phyloP scores from a whole-genome alignment of 2,888 invertebrate genomes.

The Drosophila picticornis region DNA sequence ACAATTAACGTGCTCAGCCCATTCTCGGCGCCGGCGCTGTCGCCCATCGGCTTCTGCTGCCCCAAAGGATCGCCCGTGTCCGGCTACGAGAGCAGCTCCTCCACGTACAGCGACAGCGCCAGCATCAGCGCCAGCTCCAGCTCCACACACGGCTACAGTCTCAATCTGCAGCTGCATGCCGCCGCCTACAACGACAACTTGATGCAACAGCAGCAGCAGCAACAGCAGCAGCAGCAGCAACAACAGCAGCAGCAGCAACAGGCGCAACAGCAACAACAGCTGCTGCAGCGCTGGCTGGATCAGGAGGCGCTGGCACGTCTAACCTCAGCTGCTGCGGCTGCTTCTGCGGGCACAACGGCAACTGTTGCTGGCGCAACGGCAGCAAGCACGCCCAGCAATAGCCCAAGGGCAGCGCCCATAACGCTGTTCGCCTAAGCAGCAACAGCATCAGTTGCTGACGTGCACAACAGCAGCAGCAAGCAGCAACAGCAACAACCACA shows the following conservation, averaged over 20 bases:
- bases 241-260: slow-evolving; percentile 39
- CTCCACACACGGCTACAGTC: slow-evolving; percentile 83
- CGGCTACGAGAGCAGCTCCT: slow-evolving; percentile 85
- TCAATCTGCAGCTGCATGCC: slow-evolving; percentile 87
- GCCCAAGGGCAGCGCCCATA: slow-evolving; percentile 53
- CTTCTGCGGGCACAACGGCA: slow-evolving; percentile 36
- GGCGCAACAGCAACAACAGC: slow-evolving; percentile 50
- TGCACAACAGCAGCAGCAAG: not conserved
- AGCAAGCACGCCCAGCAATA: slow-evolving; percentile 41
- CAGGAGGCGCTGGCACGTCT: slow-evolving; percentile 83
- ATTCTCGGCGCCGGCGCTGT: slow-evolving; percentile 72
- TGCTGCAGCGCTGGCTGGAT: slow-evolving; percentile 86
- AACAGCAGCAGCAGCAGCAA: slow-evolving; percentile 72
- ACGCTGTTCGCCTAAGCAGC: slow-evolving; percentile 62
- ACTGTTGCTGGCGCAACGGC: slow-evolving; percentile 29
- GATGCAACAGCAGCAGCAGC: slow-evolving; percentile 64
- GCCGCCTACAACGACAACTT: slow-evolving; percentile 87
- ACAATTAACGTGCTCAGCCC: slow-evolving; percentile 73
- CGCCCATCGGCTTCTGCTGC: slow-evolving; percentile 84
- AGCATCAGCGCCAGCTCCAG: slow-evolving; percentile 43
- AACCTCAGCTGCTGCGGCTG: slow-evolving; percentile 36
- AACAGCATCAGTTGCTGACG: slow-evolving; percentile 17
- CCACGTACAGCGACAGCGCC: slow-evolving; percentile 84
- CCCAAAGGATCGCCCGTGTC: slow-evolving; percentile 85
- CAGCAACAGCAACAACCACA: slow-evolving; percentile 9